Evolutionary conservation across 2,797 vertebrate genomes (phyloP).

Genomic region (Coilia nasus): DNA sequence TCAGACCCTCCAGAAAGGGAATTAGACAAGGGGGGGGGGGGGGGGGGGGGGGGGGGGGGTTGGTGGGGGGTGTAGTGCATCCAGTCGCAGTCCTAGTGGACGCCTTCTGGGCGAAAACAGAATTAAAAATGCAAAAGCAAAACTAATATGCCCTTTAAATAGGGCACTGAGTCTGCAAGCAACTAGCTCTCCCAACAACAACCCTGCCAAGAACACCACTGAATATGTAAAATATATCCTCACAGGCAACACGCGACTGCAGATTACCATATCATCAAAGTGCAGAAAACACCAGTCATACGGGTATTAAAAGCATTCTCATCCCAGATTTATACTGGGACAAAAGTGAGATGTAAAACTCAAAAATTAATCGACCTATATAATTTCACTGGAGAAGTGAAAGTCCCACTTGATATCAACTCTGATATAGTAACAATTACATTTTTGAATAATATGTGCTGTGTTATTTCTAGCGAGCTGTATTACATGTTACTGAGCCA

Average conservation of each 20-base stretch:
- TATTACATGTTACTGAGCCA: not conserved
- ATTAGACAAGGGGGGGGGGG: slow-evolving; percentile 49
- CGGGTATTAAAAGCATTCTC: slow-evolving; percentile 16
- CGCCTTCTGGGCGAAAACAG: slow-evolving; percentile 58
- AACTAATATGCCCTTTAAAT: slow-evolving; percentile 73
- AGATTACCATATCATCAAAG: slow-evolving; percentile 24
- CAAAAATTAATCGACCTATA: not conserved
- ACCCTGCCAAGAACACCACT: slow-evolving; percentile 16
- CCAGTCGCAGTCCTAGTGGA: slow-evolving; percentile 64
- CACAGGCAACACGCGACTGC: slow-evolving; percentile 13
- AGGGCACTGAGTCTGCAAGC: slow-evolving; percentile 35
- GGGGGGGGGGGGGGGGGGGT: not conserved
- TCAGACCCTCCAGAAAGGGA: slow-evolving; percentile 58
- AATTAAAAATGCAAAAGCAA: slow-evolving; percentile 78
- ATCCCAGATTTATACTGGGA: slow-evolving; percentile 12
- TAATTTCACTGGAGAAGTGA: not conserved
- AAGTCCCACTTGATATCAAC: not conserved
- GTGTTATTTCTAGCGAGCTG: too few species aligned
- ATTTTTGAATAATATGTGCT: not conserved
- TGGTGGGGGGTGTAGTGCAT: slow-evolving; percentile 60
- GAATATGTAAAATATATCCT: slow-evolving; percentile 24
- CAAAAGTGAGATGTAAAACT: slow-evolving; percentile 17
- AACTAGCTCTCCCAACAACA: slow-evolving; percentile 23
- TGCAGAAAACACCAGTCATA: slow-evolving; percentile 17
- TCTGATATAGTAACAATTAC: not conserved